These are phyloP conservation scores for Pseudochirops cupreus DNA, from an alignment of 2,797 vertebrate genomes.

Conservation along the genomic window DNA sequence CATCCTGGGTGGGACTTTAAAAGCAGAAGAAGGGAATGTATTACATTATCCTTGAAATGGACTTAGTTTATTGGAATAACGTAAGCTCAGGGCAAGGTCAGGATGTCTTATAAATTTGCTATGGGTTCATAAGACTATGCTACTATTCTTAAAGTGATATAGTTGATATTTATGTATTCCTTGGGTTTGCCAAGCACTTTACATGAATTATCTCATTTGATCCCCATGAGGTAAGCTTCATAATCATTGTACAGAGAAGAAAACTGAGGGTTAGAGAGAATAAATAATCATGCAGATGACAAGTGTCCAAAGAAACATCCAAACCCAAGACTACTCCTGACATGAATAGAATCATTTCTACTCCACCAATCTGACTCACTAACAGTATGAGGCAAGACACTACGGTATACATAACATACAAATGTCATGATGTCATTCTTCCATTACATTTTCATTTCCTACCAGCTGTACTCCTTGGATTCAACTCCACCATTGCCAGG, in stretches of 20 bases:
- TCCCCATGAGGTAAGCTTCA: not conserved
- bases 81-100: not conserved
- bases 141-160: not conserved
- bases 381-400: not conserved
- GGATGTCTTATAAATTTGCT: not conserved
- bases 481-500: not conserved
- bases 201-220: slow-evolving; percentile 2
- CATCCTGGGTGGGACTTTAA: not conserved
- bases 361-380: not conserved
- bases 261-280: not conserved
- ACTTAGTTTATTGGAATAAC: not conserved
- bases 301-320: not conserved
- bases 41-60: not conserved
- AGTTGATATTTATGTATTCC: not conserved
- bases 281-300: not conserved
- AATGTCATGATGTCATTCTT: not conserved
- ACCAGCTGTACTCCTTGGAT: not conserved
- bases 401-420: not conserved
- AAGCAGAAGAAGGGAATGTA: not conserved
- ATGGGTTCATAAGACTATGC: not conserved
- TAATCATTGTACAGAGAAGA: not conserved
- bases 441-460: not conserved
- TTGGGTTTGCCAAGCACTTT: not conserved
- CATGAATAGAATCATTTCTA: not conserved
- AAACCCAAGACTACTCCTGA: not conserved